Conservation (phyloP, 64 coral and sea anemone species). For the Orbicella faveolata region DNA sequence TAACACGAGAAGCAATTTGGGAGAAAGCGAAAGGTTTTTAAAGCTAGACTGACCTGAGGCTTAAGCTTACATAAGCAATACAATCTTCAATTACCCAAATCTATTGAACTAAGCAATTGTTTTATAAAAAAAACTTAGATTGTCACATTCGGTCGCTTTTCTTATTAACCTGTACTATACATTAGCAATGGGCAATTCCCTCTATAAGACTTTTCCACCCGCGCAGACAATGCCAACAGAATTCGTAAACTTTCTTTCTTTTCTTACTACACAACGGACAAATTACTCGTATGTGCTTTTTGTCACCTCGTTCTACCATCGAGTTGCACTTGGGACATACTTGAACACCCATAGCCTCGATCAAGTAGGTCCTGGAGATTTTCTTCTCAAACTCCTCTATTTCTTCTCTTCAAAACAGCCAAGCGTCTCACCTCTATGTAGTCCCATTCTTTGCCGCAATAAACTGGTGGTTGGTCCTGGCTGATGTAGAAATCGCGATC, state of each 20-base stretch:
- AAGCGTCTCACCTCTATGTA: constrained; percentile 74
- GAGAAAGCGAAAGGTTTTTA: too few species aligned
- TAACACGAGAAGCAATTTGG: too few species aligned
- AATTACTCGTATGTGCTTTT: constrained; percentile 43
- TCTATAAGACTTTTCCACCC: constrained; percentile 30
- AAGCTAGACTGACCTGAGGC: too few species aligned
- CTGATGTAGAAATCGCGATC: constrained; percentile 70
- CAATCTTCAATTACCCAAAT: too few species aligned
- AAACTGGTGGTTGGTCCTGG: constrained; percentile 43
- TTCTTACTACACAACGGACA: constrained; percentile 67
- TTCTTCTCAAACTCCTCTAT: constrained; percentile 79
- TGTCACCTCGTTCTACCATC: constrained; percentile 36
- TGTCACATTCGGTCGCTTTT: too few species aligned
- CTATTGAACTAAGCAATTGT: too few species aligned
- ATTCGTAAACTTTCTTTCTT: constrained; percentile 30
- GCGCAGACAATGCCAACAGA: constrained; percentile 85
- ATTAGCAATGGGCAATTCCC: too few species aligned
- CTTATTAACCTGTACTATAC: too few species aligned
- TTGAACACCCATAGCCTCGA: constrained; percentile 74
- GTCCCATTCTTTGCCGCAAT: constrained; percentile 80
- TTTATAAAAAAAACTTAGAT: too few species aligned
- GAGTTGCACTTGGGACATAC: constrained; percentile 80
- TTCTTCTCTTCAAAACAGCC: constrained; percentile 80
- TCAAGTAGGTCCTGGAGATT: constrained; percentile 73
- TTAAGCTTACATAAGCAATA: too few species aligned